Percentiles rank a stretch among this genome's conserved stretches.
phyloP scores from a whole-genome alignment of 2,797 vertebrate species.

The Pelodytes ibericus region DNA sequence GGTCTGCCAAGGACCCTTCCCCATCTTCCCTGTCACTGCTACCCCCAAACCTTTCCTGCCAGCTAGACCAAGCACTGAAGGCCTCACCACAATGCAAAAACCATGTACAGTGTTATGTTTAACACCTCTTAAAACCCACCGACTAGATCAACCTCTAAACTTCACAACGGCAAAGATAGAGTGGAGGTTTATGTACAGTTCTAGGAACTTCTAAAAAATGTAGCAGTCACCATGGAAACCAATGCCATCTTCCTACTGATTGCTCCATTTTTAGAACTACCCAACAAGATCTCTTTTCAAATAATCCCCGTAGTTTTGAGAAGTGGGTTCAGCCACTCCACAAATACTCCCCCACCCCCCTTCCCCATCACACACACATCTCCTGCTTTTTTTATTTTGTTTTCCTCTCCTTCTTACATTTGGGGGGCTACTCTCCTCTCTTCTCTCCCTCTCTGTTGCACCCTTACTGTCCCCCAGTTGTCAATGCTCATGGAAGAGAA shows the following conservation, averaged over 20 bases:
- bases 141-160: too few species aligned
- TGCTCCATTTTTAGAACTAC: neutral
- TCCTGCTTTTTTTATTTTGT: too few species aligned
- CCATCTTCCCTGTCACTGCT: conserved; percentile 5
- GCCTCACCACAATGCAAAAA: too few species aligned
- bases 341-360: neutral
- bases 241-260: too few species aligned
- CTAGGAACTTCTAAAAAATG: too few species aligned
- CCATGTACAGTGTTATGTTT: too few species aligned
- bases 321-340: neutral
- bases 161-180: too few species aligned
- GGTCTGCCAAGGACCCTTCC: neutral
- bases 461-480: conserved; percentile 67
- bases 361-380: conserved; percentile 8
- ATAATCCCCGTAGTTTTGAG: neutral
- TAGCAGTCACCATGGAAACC: too few species aligned
- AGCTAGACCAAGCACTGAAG: too few species aligned
- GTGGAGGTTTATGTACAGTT: too few species aligned
- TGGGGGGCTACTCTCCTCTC: conserved; percentile 12
- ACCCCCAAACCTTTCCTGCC: neutral
- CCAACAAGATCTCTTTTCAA: neutral
- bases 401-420: conserved; percentile 35
- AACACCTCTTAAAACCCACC: too few species aligned
- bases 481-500: conserved; percentile 82
- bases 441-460: neutral